Percentiles rank a stretch among this genome's conserved stretches.
These are phyloP conservation scores for Tanytarsus gracilentus DNA, from an alignment of 2,888 invertebrate genomes.

Conservation along the genomic window DNA sequence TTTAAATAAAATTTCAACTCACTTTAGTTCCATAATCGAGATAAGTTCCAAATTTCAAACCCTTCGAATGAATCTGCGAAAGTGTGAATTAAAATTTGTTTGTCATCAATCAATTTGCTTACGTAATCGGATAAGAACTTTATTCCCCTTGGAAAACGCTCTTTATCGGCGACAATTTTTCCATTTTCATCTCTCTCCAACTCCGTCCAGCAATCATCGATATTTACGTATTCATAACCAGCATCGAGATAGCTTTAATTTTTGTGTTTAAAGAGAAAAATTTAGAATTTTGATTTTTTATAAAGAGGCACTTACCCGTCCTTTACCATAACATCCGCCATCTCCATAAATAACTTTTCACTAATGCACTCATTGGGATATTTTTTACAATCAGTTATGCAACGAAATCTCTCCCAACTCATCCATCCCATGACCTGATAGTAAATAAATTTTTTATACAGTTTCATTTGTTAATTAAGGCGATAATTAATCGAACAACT, in stretches of 20 bases:
- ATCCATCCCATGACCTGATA: conserved; percentile 56
- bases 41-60: conserved; percentile 70
- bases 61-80: conserved; percentile 54
- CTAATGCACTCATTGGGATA: conserved; percentile 56
- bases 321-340: conserved; percentile 51
- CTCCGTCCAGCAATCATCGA: conserved; percentile 72
- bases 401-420: conserved; percentile 56
- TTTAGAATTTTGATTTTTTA: neutral
- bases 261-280: neutral
- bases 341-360: conserved; percentile 23
- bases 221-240: conserved; percentile 64
- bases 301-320: conserved; percentile 45
- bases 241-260: conserved; percentile 47
- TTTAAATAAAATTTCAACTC: too few species aligned
- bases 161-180: conserved; percentile 53
- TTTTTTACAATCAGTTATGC: conserved; percentile 50
- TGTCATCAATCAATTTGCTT: conserved; percentile 37
- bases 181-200: conserved; percentile 51
- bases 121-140: conserved; percentile 64
- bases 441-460: neutral
- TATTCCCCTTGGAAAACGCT: conserved; percentile 65
- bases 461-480: neutral
- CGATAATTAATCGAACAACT: neutral
- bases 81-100: neutral
- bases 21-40: conserved; percentile 61